Conservation (phyloP, 2,888 invertebrate species). For the Epirrita christyi region DNA sequence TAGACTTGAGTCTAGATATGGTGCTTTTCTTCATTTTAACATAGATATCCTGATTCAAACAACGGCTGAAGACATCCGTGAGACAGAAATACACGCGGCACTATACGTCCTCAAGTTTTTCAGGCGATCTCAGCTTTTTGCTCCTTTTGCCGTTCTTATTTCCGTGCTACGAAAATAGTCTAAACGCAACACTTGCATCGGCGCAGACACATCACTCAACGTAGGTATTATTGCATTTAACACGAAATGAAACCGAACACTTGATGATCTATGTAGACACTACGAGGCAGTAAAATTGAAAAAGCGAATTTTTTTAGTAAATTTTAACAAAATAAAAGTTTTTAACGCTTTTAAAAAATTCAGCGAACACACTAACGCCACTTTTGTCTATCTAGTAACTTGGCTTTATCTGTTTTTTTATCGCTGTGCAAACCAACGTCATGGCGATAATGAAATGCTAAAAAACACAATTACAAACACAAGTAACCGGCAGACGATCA, state of each 20-base stretch:
- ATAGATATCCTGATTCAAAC: conserved; percentile 47
- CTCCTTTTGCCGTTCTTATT: conserved; percentile 84
- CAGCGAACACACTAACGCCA: conserved; percentile 38
- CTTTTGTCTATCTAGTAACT: conserved; percentile 52
- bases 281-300: conserved; percentile 2
- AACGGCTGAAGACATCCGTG: conserved; percentile 67
- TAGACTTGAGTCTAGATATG: conserved; percentile 75
- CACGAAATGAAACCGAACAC: conserved; percentile 37
- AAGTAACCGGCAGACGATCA: conserved; percentile 51
- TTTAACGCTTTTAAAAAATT: conserved; percentile 33
- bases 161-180: conserved; percentile 84
- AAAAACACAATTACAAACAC: conserved; percentile 55
- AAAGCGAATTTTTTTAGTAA: no score
- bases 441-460: conserved; percentile 51
- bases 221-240: conserved; percentile 40
- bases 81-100: conserved; percentile 78
- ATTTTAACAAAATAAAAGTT: conserved; percentile 15
- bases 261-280: conserved; percentile 11
- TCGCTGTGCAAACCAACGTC: conserved; percentile 52
- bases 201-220: conserved; percentile 77
- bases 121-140: conserved; percentile 77
- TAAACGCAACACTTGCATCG: conserved; percentile 79
- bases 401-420: conserved; percentile 59
- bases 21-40: conserved; percentile 78
- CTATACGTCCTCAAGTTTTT: conserved; percentile 80